A percentile compares a stretch with the other conserved stretches of the same genome.
These are phyloP conservation scores for Drepana arcuata DNA, from an alignment of 1,140 invertebrate species.

Conservation along the genomic window DNA sequence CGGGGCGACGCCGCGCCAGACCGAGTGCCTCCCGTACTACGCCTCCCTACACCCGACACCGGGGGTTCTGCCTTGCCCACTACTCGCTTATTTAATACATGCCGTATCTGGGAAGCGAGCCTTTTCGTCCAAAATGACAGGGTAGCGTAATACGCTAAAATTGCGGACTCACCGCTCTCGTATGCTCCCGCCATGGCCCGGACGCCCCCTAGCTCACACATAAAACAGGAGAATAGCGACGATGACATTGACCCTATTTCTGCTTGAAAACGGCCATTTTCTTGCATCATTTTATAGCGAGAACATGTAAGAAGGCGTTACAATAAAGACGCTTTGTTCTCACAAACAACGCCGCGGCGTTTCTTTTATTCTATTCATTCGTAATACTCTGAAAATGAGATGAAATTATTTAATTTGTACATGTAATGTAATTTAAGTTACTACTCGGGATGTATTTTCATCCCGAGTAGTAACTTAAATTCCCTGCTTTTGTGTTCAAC, in stretches of 20 bases:
- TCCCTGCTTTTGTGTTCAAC: no score
- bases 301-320: constrained; percentile 1
- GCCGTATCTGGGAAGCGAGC: constrained; percentile 62
- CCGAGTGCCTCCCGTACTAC: constrained; percentile 66
- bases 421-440: no score
- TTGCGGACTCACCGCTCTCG: background rate
- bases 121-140: constrained; percentile 66
- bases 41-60: constrained; percentile 20
- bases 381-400: no score
- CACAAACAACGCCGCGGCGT: no score
- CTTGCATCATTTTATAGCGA: constrained; percentile 7
- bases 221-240: constrained; percentile 17
- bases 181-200: constrained; percentile 28
- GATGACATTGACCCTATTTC: constrained; percentile 50
- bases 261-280: constrained; percentile 13
- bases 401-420: no score
- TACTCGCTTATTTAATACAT: constrained; percentile 70
- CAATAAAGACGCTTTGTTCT: no score
- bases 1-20: constrained; percentile 64
- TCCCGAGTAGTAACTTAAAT: no score
- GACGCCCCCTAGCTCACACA: constrained; percentile 23
- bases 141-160: constrained; percentile 48
- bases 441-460: no score
- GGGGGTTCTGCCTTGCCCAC: constrained; percentile 29
- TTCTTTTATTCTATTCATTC: no score